These are phyloP conservation scores for Drosophila picticornis DNA, from an alignment of 2,888 invertebrate genomes.

Conservation along the genomic window DNA sequence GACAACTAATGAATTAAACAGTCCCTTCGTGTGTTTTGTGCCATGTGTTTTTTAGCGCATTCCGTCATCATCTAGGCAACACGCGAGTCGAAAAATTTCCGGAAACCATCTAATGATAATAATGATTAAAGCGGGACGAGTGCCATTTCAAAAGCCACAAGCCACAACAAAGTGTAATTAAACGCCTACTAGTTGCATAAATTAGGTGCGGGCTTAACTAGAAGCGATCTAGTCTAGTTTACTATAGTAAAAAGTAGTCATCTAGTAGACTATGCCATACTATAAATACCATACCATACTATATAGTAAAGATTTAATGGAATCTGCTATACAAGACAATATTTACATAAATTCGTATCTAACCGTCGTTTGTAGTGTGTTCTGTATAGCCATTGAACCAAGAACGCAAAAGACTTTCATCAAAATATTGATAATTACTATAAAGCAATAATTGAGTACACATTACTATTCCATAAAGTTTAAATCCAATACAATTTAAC, in stretches of 20 bases:
- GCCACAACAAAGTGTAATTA: slow-evolving; percentile 11
- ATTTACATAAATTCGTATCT: background rate
- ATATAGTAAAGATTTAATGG: background rate
- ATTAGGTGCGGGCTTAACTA: background rate
- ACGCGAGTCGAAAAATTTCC: slow-evolving; percentile 44
- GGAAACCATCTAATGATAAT: slow-evolving; percentile 39
- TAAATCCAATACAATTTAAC: too few species aligned
- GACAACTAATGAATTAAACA: slow-evolving; percentile 49
- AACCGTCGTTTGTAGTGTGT: background rate
- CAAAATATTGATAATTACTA: background rate
- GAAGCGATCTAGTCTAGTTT: background rate
- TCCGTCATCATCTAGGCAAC: slow-evolving; percentile 51
- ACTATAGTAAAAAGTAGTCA: background rate
- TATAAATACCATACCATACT: background rate
- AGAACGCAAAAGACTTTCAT: too few species aligned
- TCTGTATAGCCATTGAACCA: background rate
- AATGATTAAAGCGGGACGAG: slow-evolving; percentile 19
- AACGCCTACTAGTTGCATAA: background rate
- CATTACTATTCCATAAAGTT: background rate
- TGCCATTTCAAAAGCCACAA: background rate
- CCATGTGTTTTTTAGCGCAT: slow-evolving; percentile 41
- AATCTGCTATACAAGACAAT: background rate
- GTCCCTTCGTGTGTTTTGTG: slow-evolving; percentile 30
- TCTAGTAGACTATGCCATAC: background rate
- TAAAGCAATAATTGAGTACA: background rate